Base-by-base conservation (phyloP, 2,888 invertebrate species). In the Colletes collaris region DNA sequence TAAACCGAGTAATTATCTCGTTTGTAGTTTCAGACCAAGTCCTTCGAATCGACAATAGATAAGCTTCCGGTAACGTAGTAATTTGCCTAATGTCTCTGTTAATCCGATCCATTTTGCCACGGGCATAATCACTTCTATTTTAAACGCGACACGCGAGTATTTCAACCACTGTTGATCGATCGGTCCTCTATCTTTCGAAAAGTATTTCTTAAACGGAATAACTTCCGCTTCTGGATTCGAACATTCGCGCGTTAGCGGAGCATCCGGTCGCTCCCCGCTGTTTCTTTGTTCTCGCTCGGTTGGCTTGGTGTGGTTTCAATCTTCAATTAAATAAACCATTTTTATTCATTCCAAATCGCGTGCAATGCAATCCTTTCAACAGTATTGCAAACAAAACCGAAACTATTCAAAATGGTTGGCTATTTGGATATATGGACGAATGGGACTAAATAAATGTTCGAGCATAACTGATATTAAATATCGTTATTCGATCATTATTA, bases 1-100 rank as follows among this genome's bases (percentile, higher is more conserved):
- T 19, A 49, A 49, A 8, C 49, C 40, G 66, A 46, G 46, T 40
- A 70, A 65, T 76, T 60, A 59, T 58, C 19, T 19, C 53, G 13
- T 55, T 71, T 55, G 49, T 72, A 49, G 65, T 55, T 44, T 10
- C 7, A 35, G 40, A 63, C 53, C 72, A 4, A 35, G 11, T n/a
- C 46, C 46, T 37, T 35, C 70, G 52, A 75, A 49, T 49, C 16
- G 27, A 27, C 44, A 52, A 72, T 63, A 58, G 73, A 58, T 52
- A 52, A 66, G 27, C 19, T 6, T 2, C 16, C 10, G 55, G 46
- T 63, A 69, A 58, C 75, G 37, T 60, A 19, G n/a, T 16, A 50
- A 66, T 49, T 27, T 19, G 63, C 5, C 37, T 35, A 35, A 59
- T 55, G 77, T 52, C 59, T 49, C 37, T 37, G 58, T 64, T 58